A percentile compares a stretch with the other conserved stretches of the same genome.
phyloP scores from a whole-genome alignment of 2,888 invertebrate genomes.

The Lycia hirtaria region DNA sequence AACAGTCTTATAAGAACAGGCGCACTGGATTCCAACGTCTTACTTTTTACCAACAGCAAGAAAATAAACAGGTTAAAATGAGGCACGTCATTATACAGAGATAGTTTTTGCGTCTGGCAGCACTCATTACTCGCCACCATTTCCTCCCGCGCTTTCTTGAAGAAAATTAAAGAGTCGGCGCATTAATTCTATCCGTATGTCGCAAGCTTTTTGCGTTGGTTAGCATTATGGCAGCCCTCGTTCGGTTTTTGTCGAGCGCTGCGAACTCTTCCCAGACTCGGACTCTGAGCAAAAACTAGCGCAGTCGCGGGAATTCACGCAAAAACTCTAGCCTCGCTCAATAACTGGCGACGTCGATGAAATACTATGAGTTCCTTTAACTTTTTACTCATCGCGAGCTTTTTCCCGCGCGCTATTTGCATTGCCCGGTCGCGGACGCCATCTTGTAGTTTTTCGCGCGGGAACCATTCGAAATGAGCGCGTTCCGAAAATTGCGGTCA shows the following conservation, averaged over 20 bases:
- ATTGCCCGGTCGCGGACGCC: constrained; percentile 67
- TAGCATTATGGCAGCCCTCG: constrained; percentile 73
- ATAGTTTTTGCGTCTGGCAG: constrained; percentile 75
- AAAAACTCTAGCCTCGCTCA: constrained; percentile 77
- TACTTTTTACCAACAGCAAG: constrained; percentile 51
- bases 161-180: constrained; percentile 83
- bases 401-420: constrained; percentile 79
- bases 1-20: constrained; percentile 50
- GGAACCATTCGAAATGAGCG: constrained; percentile 60
- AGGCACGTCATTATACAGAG: constrained; percentile 75
- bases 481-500: constrained; percentile 69
- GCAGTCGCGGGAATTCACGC: constrained; percentile 67
- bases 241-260: constrained; percentile 67
- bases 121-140: constrained; percentile 79
- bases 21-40: constrained; percentile 54
- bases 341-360: constrained; percentile 81
- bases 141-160: constrained; percentile 84
- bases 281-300: constrained; percentile 59
- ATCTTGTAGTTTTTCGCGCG: constrained; percentile 76
- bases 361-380: constrained; percentile 81
- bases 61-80: constrained; percentile 69
- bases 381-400: constrained; percentile 68
- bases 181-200: constrained; percentile 82
- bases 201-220: constrained; percentile 63
- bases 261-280: constrained; percentile 76